These are phyloP conservation scores for Aratinga solstitialis DNA, from an alignment of 2,797 vertebrate species.

Conservation along the genomic window DNA sequence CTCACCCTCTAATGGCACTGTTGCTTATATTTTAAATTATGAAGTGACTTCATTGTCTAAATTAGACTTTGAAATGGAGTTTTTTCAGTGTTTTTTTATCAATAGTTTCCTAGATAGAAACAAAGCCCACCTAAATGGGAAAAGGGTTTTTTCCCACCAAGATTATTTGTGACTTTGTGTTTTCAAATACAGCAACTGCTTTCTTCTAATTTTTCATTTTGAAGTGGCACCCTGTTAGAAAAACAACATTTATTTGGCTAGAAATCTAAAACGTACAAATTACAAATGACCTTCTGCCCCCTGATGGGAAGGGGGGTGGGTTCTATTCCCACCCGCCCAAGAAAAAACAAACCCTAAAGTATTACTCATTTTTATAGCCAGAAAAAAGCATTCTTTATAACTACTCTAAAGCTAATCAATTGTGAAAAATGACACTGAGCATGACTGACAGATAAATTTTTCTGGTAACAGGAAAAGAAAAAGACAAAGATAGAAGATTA, in stretches of 20 bases:
- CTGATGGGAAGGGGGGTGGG: neutral
- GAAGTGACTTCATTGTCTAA: neutral
- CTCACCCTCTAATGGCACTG: rapidly evolving
- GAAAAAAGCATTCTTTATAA: slow-evolving; percentile 49
- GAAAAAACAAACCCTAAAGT: neutral
- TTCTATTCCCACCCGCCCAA: neutral
- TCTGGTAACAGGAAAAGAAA: neutral
- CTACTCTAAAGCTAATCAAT: slow-evolving; percentile 48
- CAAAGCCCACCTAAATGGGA: rapidly evolving
- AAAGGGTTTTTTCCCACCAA: rapidly evolving
- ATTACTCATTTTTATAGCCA: slow-evolving; percentile 68
- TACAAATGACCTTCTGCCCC: neutral
- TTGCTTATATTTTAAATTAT: neutral
- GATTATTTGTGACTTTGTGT: neutral
- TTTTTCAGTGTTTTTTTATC: neutral
- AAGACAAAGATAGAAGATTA: neutral
- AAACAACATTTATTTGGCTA: slow-evolving; percentile 26
- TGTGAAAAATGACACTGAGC: slow-evolving; percentile 67
- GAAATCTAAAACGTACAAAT: slow-evolving; percentile 57
- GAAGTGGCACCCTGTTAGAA: slow-evolving; percentile 8
- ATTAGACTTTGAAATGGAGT: neutral
- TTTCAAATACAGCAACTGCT: neutral
- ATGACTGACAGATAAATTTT: slow-evolving; percentile 69
- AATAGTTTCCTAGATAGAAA: neutral
- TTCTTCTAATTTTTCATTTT: slow-evolving; percentile 32